These are phyloP conservation scores for Ceratina australensis DNA, from an alignment of 1,140 invertebrate genomes.

Conservation along the genomic window DNA sequence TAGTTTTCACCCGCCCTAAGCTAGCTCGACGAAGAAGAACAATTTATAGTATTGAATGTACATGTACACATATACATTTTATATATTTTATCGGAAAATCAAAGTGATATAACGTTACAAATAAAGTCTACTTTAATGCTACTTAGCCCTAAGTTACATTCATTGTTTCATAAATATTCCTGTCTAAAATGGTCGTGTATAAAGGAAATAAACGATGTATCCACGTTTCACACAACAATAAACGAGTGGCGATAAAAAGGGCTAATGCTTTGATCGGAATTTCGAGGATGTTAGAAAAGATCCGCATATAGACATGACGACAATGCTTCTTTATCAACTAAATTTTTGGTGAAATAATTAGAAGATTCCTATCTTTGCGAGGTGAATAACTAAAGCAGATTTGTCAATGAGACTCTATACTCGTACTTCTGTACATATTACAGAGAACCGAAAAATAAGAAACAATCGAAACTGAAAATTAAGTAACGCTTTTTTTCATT, in stretches of 20 bases:
- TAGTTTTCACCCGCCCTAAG: neutral
- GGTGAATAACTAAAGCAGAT: conserved; percentile 15
- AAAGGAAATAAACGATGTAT: conserved; percentile 48
- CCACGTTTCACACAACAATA: conserved; percentile 51
- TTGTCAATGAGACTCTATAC: neutral
- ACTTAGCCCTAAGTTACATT: conserved; percentile 64
- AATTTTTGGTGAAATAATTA: conserved; percentile 32
- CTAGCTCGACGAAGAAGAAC: neutral
- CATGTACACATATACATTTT: conserved; percentile 59
- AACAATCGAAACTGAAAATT: conserved; percentile 1
- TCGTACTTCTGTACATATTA: neutral
- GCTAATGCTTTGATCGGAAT: neutral
- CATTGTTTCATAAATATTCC: conserved; percentile 68
- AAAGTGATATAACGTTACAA: conserved; percentile 71
- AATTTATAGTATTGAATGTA: conserved; percentile 37
- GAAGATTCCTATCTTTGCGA: conserved; percentile 1
- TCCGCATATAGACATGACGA: conserved; percentile 11
- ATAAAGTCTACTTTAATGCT: conserved; percentile 61
- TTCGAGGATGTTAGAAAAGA: conserved; percentile 1
- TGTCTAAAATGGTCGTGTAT: conserved; percentile 51
- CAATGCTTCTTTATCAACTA: conserved; percentile 5
- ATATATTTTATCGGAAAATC: conserved; percentile 69
- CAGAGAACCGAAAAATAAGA: conserved; percentile 1
- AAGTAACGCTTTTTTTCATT: conserved; percentile 32
- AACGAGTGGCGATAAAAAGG: conserved; percentile 16